These are phyloP conservation scores for Pseudomugil gertrudae DNA, from an alignment of 2,797 vertebrate genomes.

Conservation along the genomic window DNA sequence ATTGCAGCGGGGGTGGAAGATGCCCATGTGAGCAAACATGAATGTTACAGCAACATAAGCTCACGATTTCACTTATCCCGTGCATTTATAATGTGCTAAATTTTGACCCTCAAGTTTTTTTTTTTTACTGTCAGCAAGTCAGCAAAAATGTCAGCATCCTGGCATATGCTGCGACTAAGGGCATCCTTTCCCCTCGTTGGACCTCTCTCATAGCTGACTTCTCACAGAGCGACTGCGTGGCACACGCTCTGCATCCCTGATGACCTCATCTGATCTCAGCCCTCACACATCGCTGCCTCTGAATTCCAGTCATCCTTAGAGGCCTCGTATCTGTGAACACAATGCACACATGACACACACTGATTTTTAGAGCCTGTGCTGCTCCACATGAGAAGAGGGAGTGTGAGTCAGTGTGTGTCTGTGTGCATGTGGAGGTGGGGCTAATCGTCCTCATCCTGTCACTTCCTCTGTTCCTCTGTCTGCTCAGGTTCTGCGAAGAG, in stretches of 20 bases:
- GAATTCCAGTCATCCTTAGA: conserved; percentile 54
- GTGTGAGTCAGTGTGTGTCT: conserved; percentile 60
- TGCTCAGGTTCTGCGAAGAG: conserved; percentile 53
- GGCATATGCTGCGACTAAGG: conserved; percentile 26
- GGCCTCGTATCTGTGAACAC: conserved; percentile 58
- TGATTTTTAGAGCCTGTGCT: conserved; percentile 44
- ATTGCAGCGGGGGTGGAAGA: conserved; percentile 29
- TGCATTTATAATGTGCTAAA: background rate
- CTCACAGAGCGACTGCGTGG: conserved; percentile 15
- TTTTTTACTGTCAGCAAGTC: conserved; percentile 2
- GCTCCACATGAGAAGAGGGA: conserved; percentile 44
- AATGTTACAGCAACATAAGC: conserved; percentile 11
- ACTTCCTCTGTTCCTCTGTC: conserved; percentile 71
- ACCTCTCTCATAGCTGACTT: conserved; percentile 31
- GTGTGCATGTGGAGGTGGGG: conserved; percentile 57
- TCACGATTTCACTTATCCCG: conserved; percentile 4
- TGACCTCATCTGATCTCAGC: conserved; percentile 67
- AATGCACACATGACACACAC: conserved; percentile 26
- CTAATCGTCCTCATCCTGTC: conserved; percentile 74
- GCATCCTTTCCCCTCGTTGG: conserved; percentile 8
- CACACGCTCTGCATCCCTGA: conserved; percentile 32
- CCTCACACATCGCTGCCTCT: conserved; percentile 61
- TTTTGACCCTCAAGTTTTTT: background rate
- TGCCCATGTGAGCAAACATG: conserved; percentile 14
- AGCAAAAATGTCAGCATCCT: conserved; percentile 27